These are phyloP conservation scores for Pardosa pseudoannulata DNA, from an alignment of 2,888 invertebrate species.

Conservation along the genomic window DNA sequence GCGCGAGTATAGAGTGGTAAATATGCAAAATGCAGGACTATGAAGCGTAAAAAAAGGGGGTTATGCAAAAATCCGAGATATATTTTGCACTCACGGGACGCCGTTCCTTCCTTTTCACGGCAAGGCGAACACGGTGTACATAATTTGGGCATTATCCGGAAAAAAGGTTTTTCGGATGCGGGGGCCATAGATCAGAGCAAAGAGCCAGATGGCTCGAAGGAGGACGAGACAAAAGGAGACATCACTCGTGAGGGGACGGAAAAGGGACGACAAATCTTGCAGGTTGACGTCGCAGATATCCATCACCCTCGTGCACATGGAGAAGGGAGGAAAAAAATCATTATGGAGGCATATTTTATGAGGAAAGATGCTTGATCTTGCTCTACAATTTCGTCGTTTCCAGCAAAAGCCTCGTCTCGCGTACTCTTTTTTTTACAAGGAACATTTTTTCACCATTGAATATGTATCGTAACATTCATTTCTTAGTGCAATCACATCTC, in stretches of 20 bases:
- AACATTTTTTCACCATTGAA: too few relatives aligned
- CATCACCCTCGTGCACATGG: constrained; percentile 20
- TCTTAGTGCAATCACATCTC: too few relatives aligned
- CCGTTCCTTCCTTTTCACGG: constrained; percentile 45
- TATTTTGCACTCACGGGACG: not conserved
- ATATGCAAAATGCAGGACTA: not conserved
- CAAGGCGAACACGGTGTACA: constrained; percentile 68
- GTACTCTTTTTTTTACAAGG: too few relatives aligned
- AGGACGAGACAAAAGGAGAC: not conserved
- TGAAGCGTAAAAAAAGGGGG: constrained; percentile 3
- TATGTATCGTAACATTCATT: too few relatives aligned
- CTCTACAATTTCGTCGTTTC: too few relatives aligned
- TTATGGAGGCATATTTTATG: too few relatives aligned
- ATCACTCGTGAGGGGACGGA: constrained; percentile 18
- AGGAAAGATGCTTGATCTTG: too few relatives aligned
- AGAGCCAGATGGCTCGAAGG: constrained; percentile 15
- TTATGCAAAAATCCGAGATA: not conserved
- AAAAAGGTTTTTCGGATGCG: not conserved
- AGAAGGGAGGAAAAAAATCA: not conserved
- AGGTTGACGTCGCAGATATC: constrained; percentile 25
- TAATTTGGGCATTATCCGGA: constrained; percentile 63
- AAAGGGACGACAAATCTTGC: constrained; percentile 35
- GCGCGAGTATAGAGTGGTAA: not conserved
- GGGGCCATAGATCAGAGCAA: constrained; percentile 53
- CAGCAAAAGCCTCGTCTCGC: too few relatives aligned